Base-by-base conservation (phyloP, 1,140 invertebrate species). In the Sycophila sp. region DNA sequence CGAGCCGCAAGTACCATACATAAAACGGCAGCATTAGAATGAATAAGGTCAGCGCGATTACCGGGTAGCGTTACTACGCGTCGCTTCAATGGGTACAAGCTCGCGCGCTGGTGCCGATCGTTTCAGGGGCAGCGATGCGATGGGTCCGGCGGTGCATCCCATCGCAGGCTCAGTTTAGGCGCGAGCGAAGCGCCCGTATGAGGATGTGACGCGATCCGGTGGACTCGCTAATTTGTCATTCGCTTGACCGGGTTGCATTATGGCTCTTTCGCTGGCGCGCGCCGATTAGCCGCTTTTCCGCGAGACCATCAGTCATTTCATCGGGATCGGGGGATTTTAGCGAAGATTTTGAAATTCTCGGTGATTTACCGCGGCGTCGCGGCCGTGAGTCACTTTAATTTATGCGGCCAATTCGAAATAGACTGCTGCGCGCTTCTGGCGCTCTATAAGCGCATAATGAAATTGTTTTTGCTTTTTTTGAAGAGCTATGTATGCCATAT, bases 181-280 rank as follows among this genome's bases (percentile, higher is more conserved):
- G n/a, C 40, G 40, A 15, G n/a, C 42, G 42, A 17, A 22, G 4
- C 42, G 17, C n/a, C 4, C 8, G 3, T 47, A 22, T 6, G 49
- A 53, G 49, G 49, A 53, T 53, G 26, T 53, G 49, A 53, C 22
- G 26, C 26, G 2, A 19, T 10, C 24, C 40, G 13, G 4, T 45
- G n/a, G 7, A 4, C 78, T 78, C 72, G 72, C 76, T 77, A 80
- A 81, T 80, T 78, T 73, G 75, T 77, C 73, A 80, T 79, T 78
- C 73, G 76, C 64, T 34, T 63, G 73, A 72, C 42, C 49, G 66
- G 19, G 45, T n/a, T n/a, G n/a, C n/a, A n/a, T n/a, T n/a, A n/a
- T n/a, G n/a, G n/a, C 40, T 34, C 47, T 38, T 32, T 65, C 66
- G 72, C 55, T 74, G 42, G 47, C 56, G 15, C n/a, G n/a, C 5